Evolutionary conservation across 2,113 vertebrate genomes (phyloP).

Genomic region (Amphiprion percula): DNA sequence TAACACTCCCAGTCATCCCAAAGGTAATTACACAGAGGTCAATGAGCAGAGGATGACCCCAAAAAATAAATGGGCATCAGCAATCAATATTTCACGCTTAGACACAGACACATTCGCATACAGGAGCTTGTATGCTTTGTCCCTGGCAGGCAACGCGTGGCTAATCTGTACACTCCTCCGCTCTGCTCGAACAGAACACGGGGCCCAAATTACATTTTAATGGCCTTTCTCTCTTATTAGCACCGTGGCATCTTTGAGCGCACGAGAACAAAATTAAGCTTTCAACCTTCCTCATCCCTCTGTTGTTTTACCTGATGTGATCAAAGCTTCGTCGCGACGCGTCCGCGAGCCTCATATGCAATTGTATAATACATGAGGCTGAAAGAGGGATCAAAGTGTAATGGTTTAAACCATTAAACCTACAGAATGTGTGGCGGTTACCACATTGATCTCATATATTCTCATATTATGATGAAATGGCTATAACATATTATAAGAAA

Average conservation of each 20-base stretch:
- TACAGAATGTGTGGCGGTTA: neutral
- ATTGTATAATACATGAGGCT: neutral
- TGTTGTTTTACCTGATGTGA: constrained; percentile 57
- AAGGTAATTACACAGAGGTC: constrained; percentile 78
- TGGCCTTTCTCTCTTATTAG: constrained; percentile 75
- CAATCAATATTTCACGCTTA: constrained; percentile 71
- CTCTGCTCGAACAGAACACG: constrained; percentile 66
- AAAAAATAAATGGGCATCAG: constrained; percentile 66
- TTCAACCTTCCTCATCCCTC: constrained; percentile 60
- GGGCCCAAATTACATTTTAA: constrained; percentile 81
- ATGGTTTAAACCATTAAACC: constrained; percentile 7
- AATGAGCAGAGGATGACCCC: constrained; percentile 67
- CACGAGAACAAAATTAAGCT: constrained; percentile 55
- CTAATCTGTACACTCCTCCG: constrained; percentile 67
- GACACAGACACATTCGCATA: constrained; percentile 12
- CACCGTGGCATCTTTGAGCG: constrained; percentile 33
- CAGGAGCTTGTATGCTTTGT: constrained; percentile 12
- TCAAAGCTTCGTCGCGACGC: constrained; percentile 34
- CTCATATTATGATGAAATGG: neutral
- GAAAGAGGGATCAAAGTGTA: neutral
- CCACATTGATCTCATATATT: neutral
- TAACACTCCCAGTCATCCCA: constrained; percentile 70
- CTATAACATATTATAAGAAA: neutral
- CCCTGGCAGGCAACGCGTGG: constrained; percentile 45
- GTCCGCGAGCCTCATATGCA: neutral